Evolutionary conservation across 2,113 vertebrate species (phyloP).

Genomic region (Ivindomyrus marchei): DNA sequence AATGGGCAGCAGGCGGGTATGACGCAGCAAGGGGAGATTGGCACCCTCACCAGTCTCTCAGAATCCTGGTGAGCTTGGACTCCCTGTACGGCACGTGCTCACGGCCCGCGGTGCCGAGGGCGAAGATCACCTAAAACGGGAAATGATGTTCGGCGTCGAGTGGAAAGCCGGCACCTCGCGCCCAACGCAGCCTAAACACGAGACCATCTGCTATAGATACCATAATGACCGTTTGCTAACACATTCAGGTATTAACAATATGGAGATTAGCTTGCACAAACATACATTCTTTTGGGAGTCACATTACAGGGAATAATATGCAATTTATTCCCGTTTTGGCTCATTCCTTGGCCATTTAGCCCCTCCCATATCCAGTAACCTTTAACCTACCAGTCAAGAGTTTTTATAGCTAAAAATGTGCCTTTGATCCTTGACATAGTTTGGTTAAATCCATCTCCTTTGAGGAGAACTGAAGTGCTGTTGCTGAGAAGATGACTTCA

Average conservation of each 20-base stretch:
- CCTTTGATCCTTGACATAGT: background rate
- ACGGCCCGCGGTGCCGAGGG: slow-evolving; percentile 34
- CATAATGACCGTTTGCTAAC: background rate
- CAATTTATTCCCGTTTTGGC: background rate
- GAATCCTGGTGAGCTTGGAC: slow-evolving; percentile 46
- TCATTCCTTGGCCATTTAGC: background rate
- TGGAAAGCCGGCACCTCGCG: background rate
- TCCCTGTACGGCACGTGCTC: slow-evolving; percentile 49
- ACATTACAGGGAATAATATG: background rate
- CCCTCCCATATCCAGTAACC: background rate
- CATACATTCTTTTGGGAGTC: background rate
- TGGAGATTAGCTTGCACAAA: background rate
- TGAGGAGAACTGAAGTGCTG: background rate
- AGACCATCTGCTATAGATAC: too few relatives aligned
- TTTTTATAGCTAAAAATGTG: background rate
- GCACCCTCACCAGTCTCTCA: slow-evolving; percentile 44
- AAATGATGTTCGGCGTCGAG: background rate
- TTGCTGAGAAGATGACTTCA: background rate
- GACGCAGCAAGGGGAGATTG: background rate
- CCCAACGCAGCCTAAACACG: background rate
- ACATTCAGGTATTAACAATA: background rate
- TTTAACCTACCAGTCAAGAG: background rate
- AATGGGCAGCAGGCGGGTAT: background rate
- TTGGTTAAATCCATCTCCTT: background rate
- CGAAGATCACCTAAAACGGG: slow-evolving; percentile 45